Evolutionary conservation across 2,113 vertebrate species (phyloP), one percentile per base, ranked within the genome.

Genomic region (Gallinago jamesoni): DNA sequence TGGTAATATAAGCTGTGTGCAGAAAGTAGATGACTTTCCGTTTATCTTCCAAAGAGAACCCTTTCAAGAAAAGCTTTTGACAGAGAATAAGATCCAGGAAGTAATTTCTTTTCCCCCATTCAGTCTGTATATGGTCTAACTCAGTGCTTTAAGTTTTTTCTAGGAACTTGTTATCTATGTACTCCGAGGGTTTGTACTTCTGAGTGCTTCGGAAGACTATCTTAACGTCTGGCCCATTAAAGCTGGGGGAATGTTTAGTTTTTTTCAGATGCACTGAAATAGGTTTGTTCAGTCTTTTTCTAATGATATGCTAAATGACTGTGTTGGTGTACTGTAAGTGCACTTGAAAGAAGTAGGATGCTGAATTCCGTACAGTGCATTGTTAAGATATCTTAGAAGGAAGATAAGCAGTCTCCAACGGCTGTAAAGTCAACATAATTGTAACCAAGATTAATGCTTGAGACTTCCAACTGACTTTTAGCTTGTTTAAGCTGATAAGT

Each of bases 371-470:
- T 43, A 27, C 27, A 60, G 20, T 56, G 35, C 30, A 35, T 47
- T 84, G 45, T 60, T 84, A 43, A 80, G 73, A 33, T 53, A 27
- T 8, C 14, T 75, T 84, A 74, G 33, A 68, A 72, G 56, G 73
- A 84, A 76, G 69, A 70, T 81, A 92, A 92, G 62, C 35, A n/a
- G 52, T 70, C 74, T 89, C 57, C 57, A 22, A 24, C 73, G 62
- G 94, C 72, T 87, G 82, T 67, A 73, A 91, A 93, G 87, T 89
- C 89, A 89, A 78, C 35, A 31, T 75, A 74, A 68, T 52, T 75
- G 47, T 66, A 82, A 68, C 39, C 33, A 82, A 53, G 66, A 53
- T 73, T 39, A 91, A 45, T 69, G 68, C 11, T 85, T 1, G 9
- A 64, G 62, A 39, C 57, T 82, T 80, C 19, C 24, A 82, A 64